Evolutionary conservation across 2,113 vertebrate species (phyloP).

Genomic region (Eira barbara): DNA sequence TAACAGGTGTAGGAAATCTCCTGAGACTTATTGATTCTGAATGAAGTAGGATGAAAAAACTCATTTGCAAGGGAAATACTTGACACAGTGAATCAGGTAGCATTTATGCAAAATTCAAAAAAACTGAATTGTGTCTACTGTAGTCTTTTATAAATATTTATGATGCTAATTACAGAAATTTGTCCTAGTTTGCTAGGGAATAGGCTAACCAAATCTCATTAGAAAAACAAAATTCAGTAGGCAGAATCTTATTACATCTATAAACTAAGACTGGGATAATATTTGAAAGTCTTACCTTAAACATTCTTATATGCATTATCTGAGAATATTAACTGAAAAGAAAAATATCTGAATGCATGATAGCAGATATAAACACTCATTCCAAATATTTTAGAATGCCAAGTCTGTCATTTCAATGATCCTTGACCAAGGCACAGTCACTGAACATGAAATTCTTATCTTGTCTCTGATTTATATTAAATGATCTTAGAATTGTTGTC

Average conservation of each 20-base stretch:
- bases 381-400: constrained; percentile 3
- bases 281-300: constrained; percentile 54
- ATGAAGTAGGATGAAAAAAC: constrained; percentile 42
- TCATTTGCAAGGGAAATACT: constrained; percentile 55
- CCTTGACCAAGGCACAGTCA: background rate
- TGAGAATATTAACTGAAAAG: background rate
- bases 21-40: constrained; percentile 57
- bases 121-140: constrained; percentile 61
- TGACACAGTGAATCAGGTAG: constrained; percentile 59
- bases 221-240: constrained; percentile 67
- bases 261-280: constrained; percentile 65
- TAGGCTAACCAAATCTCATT: constrained; percentile 62
- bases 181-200: constrained; percentile 62
- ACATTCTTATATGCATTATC: background rate
- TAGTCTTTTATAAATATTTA: constrained; percentile 79
- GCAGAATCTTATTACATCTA: constrained; percentile 57
- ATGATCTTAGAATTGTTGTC: background rate
- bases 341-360: background rate
- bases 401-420: background rate
- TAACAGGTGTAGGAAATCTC: constrained; percentile 52
- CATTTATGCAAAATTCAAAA: constrained; percentile 71
- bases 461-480: background rate
- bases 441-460: background rate
- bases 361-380: constrained; percentile 38
- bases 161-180: constrained; percentile 78